A percentile compares a stretch with the other conserved stretches of the same genome.
Evolutionary conservation across 1,140 invertebrate species (phyloP).

Genomic region (Drosophila murphyi): DNA sequence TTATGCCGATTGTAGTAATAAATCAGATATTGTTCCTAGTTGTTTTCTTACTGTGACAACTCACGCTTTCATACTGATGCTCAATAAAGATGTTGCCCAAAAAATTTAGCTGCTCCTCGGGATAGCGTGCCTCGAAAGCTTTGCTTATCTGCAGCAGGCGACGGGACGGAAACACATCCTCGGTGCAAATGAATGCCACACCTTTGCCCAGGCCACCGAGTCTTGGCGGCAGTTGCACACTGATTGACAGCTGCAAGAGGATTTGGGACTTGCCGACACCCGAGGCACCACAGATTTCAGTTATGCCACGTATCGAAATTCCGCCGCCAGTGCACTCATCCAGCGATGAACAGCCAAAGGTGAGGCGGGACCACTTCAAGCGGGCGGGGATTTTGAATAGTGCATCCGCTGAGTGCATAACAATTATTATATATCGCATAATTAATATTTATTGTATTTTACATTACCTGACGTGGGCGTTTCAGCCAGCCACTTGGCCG

Average conservation of each 20-base stretch:
- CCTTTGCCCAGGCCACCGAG: slow-evolving; percentile 85
- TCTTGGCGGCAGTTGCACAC: slow-evolving; percentile 74
- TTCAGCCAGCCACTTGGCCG: slow-evolving; percentile 71
- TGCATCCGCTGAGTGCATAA: slow-evolving; percentile 44
- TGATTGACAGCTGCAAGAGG: slow-evolving; percentile 89
- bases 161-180: slow-evolving; percentile 90
- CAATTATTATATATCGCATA: neutral
- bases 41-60: slow-evolving; percentile 37
- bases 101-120: slow-evolving; percentile 62
- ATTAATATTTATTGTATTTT: neutral
- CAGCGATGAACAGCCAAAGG: slow-evolving; percentile 87
- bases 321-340: slow-evolving; percentile 89
- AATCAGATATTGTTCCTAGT: no score
- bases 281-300: slow-evolving; percentile 93
- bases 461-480: slow-evolving; percentile 51
- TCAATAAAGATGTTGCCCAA: slow-evolving; percentile 78
- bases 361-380: slow-evolving; percentile 84
- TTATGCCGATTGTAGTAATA: no score
- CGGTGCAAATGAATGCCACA: slow-evolving; percentile 91
- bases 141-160: slow-evolving; percentile 86
- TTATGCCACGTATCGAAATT: slow-evolving; percentile 89
- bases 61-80: slow-evolving; percentile 86
- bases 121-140: slow-evolving; percentile 62
- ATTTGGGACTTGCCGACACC: slow-evolving; percentile 94
- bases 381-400: slow-evolving; percentile 60